A percentile compares a stretch with the other conserved stretches of the same genome.
Evolutionary conservation across 2,888 invertebrate species (phyloP).

Genomic region (Caenorhabditis imperialis): DNA sequence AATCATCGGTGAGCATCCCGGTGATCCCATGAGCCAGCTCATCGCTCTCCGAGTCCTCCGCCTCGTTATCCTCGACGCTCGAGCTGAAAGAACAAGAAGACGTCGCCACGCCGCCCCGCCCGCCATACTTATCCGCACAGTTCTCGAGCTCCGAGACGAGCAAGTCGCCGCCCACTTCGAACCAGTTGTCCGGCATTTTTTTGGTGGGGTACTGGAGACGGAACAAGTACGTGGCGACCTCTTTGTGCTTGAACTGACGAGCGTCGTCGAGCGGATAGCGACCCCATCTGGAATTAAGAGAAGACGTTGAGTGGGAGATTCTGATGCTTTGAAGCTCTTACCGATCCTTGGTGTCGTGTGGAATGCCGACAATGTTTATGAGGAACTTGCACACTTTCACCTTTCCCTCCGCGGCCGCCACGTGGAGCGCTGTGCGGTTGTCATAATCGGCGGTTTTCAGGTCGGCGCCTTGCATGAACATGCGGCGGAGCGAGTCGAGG

Average conservation of each 20-base stretch:
- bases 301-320: too few relatives aligned
- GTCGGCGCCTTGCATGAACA: slow-evolving; percentile 87
- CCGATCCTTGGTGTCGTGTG: slow-evolving; percentile 62
- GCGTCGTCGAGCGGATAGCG: slow-evolving; percentile 75
- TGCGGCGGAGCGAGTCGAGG: slow-evolving; percentile 65
- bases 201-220: slow-evolving; percentile 46
- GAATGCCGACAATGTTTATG: slow-evolving; percentile 44
- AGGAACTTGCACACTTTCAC: slow-evolving; percentile 53
- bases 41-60: slow-evolving; percentile 41
- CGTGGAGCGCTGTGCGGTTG: slow-evolving; percentile 92
- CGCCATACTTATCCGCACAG: slow-evolving; percentile 27
- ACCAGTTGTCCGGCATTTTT: slow-evolving; percentile 51
- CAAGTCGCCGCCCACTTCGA: slow-evolving; percentile 43
- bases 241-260: slow-evolving; percentile 59
- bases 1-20: slow-evolving; percentile 52
- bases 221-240: slow-evolving; percentile 49
- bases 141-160: slow-evolving; percentile 46
- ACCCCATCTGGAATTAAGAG: slow-evolving; percentile 74
- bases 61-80: slow-evolving; percentile 36
- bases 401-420: slow-evolving; percentile 91
- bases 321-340: too few relatives aligned
- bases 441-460: slow-evolving; percentile 95
- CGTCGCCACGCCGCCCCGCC: neutral
- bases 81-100: slow-evolving; percentile 16
- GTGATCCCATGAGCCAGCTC: slow-evolving; percentile 38